Percentiles rank a stretch among this genome's conserved stretches.
Evolutionary conservation across 1,140 invertebrate species (phyloP).

Genomic region (Acyrthosiphon pisum): DNA sequence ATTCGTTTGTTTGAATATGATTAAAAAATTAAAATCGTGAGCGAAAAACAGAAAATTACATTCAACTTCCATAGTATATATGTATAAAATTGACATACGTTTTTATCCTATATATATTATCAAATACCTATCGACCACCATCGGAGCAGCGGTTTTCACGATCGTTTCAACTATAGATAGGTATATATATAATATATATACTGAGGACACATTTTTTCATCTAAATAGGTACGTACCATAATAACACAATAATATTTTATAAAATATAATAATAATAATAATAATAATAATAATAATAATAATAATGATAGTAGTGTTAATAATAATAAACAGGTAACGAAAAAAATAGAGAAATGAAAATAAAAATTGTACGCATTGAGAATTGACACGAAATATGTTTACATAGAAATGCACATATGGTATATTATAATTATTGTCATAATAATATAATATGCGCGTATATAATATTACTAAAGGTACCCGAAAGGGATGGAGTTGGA

Average conservation of each 20-base stretch:
- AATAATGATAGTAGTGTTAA: background rate
- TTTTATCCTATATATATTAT: background rate
- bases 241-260: slow-evolving; percentile 42
- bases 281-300: slow-evolving; percentile 8
- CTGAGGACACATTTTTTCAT: slow-evolving; percentile 2
- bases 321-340: slow-evolving; percentile 37
- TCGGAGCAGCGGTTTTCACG: background rate
- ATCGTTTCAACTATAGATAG: background rate
- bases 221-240: background rate
- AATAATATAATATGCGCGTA: background rate
- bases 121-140: background rate
- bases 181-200: background rate
- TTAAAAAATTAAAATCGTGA: slow-evolving; percentile 51
- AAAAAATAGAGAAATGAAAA: slow-evolving; percentile 8
- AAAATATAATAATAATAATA: slow-evolving; percentile 20
- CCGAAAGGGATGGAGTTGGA: slow-evolving; percentile 43
- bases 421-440: background rate
- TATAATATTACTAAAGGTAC: slow-evolving; percentile 20
- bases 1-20: background rate
- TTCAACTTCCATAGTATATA: slow-evolving; percentile 36
- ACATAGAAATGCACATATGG: slow-evolving; percentile 12
- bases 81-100: slow-evolving; percentile 47
- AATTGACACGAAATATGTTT: slow-evolving; percentile 52
- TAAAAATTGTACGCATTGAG: slow-evolving; percentile 43
- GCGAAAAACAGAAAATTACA: slow-evolving; percentile 49